Conservation (phyloP, 2,113 vertebrate species). For the Sisor rabdophorus region DNA sequence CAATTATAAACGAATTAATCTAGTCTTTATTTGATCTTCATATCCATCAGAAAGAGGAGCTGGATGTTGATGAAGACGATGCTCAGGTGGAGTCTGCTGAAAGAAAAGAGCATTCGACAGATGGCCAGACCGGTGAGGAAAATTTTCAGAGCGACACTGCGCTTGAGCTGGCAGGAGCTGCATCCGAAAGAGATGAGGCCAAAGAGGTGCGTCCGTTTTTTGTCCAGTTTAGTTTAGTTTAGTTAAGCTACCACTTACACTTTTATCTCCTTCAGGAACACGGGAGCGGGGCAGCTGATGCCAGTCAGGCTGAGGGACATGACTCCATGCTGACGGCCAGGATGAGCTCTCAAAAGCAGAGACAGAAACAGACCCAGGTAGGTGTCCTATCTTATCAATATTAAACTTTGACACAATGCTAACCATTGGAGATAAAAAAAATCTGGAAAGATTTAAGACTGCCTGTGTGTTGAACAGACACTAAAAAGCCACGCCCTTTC, state of each 20-base stretch:
- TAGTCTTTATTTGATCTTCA: too few species aligned
- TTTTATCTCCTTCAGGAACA: constrained; percentile 72
- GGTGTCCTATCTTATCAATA: background rate
- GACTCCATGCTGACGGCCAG: constrained; percentile 81
- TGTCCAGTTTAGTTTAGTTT: background rate
- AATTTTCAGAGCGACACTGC: constrained; percentile 86
- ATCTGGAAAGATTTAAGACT: too few species aligned
- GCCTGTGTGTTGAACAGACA: too few species aligned
- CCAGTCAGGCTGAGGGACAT: constrained; percentile 89
- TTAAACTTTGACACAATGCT: background rate
- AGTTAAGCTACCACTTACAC: background rate
- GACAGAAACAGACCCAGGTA: constrained; percentile 83
- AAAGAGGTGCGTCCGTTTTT: constrained; percentile 75
- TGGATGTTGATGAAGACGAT: constrained; percentile 67
- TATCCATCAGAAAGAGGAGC: constrained; percentile 63
- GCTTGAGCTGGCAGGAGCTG: constrained; percentile 84
- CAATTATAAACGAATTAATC: too few species aligned
- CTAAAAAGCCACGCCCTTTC: too few species aligned
- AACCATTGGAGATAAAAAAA: background rate
- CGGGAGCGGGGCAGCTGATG: constrained; percentile 84
- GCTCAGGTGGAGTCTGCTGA: constrained; percentile 69
- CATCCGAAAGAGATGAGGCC: constrained; percentile 80
- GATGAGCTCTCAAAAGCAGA: constrained; percentile 77
- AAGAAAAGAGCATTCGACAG: constrained; percentile 78
- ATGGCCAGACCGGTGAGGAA: constrained; percentile 81